Conservation (phyloP, 2,797 vertebrate genomes). For the Adelosebastes latens region DNA sequence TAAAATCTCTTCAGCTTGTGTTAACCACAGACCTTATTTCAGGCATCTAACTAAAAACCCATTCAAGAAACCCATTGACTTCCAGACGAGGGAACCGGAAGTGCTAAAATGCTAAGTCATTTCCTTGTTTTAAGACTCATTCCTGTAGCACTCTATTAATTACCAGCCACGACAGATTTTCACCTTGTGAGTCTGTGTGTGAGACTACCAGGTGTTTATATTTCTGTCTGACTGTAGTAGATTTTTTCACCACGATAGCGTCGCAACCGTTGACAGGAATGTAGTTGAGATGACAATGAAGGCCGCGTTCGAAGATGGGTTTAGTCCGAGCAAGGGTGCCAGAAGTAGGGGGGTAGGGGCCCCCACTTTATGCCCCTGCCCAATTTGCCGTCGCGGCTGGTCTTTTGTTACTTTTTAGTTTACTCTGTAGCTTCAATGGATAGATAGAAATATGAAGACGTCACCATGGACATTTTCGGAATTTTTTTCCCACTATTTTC, state of each 20-base stretch:
- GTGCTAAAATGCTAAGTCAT: rapidly evolving
- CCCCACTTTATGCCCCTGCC: neutral
- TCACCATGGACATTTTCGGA: neutral
- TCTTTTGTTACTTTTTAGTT: neutral
- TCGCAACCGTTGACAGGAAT: no score
- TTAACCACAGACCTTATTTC: no score
- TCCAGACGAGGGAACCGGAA: no score
- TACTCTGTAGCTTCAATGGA: neutral
- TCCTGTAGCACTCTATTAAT: no score
- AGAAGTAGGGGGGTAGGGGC: neutral
- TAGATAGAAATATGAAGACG: neutral
- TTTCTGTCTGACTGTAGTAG: neutral
- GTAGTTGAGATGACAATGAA: neutral
- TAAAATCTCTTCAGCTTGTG: no score
- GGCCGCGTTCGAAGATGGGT: no score
- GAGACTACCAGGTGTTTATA: neutral
- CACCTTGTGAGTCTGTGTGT: neutral
- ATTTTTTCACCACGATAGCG: rapidly evolving
- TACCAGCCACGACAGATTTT: no score
- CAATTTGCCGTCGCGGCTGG: rapidly evolving
- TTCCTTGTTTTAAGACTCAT: no score
- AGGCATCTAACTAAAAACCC: no score
- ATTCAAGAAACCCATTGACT: no score
- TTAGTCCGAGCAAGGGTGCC: neutral
- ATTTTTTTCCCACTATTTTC: neutral